Conservation (phyloP, 2,888 invertebrate species). For the Schizotus pectinicornis region DNA sequence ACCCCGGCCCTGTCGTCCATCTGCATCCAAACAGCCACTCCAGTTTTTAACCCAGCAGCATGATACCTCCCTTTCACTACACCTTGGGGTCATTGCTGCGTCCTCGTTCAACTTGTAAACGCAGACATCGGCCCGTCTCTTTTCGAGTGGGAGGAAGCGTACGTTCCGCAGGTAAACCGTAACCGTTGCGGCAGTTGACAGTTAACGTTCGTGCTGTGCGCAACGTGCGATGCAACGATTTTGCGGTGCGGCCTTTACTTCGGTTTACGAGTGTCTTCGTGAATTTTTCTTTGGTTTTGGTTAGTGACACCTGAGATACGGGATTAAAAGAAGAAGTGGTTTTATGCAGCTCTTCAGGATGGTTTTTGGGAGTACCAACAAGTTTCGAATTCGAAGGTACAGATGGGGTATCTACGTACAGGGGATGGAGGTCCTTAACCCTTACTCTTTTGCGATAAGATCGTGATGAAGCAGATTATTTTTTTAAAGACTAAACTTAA, state of each 20-base stretch:
- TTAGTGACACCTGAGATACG: conserved; percentile 6
- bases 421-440: too few relatives aligned
- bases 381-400: conserved; percentile 64
- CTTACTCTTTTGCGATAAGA: too few relatives aligned
- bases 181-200: conserved; percentile 45
- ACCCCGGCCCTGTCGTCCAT: neutral
- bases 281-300: conserved; percentile 9
- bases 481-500: too few relatives aligned
- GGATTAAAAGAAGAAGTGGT: conserved; percentile 1
- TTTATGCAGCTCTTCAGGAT: conserved; percentile 38
- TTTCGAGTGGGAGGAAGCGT: conserved; percentile 44
- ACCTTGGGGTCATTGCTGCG: conserved; percentile 41
- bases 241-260: conserved; percentile 18
- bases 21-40: conserved; percentile 27
- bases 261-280: conserved; percentile 6
- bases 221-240: conserved; percentile 16
- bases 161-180: conserved; percentile 43
- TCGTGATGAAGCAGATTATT: too few relatives aligned
- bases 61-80: conserved; percentile 50
- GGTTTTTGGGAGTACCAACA: conserved; percentile 60
- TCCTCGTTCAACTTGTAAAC: conserved; percentile 27
- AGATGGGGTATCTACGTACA: too few relatives aligned
- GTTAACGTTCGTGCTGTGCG: conserved; percentile 37
- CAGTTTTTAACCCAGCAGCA: conserved; percentile 37
- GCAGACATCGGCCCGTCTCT: conserved; percentile 28